Percentiles rank a stretch among this genome's conserved stretches.
Evolutionary conservation across 23 tunicate species (phyloP).

Genomic region (Trididemnum clinides): DNA sequence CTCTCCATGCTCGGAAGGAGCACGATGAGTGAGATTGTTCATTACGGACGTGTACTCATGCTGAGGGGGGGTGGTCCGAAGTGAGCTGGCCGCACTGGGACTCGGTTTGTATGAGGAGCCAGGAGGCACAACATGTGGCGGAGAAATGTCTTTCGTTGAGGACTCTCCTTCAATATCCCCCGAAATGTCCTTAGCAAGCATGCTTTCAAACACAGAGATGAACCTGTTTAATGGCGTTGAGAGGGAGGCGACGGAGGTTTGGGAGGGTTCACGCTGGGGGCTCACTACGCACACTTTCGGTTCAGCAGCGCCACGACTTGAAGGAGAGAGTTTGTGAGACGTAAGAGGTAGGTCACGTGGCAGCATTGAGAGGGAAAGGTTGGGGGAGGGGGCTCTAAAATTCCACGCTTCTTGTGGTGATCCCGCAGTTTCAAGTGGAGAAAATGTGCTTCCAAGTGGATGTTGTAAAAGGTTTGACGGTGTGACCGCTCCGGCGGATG

Average conservation of each 20-base stretch:
- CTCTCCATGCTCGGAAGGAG: background rate
- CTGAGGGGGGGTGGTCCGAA: constrained; percentile 3
- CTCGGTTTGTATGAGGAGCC: constrained; percentile 37
- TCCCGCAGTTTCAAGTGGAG: too few relatives aligned
- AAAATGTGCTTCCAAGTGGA: too few relatives aligned
- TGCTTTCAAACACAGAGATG: constrained; percentile 21
- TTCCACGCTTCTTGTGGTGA: too few relatives aligned
- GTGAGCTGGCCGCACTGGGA: constrained; percentile 48
- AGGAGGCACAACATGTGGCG: too few relatives aligned
- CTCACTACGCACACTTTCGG: constrained; percentile 15
- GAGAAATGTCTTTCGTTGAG: background rate
- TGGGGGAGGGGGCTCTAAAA: too few relatives aligned
- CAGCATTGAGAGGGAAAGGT: too few relatives aligned
- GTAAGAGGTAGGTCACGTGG: too few relatives aligned
- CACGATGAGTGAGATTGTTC: constrained; percentile 14
- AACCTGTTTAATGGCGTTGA: background rate
- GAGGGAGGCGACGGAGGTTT: background rate
- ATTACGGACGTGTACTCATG: constrained; percentile 24
- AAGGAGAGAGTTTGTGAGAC: too few relatives aligned
- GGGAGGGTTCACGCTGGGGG: constrained; percentile 17
- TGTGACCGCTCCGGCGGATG: too few relatives aligned
- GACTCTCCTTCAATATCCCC: background rate
- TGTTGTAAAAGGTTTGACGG: too few relatives aligned
- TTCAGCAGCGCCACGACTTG: too few relatives aligned
- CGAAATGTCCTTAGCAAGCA: background rate